A percentile compares a stretch with the other conserved stretches of the same genome.
phyloP scores from a whole-genome alignment of 2,797 vertebrate species.

The Argentina silus region DNA sequence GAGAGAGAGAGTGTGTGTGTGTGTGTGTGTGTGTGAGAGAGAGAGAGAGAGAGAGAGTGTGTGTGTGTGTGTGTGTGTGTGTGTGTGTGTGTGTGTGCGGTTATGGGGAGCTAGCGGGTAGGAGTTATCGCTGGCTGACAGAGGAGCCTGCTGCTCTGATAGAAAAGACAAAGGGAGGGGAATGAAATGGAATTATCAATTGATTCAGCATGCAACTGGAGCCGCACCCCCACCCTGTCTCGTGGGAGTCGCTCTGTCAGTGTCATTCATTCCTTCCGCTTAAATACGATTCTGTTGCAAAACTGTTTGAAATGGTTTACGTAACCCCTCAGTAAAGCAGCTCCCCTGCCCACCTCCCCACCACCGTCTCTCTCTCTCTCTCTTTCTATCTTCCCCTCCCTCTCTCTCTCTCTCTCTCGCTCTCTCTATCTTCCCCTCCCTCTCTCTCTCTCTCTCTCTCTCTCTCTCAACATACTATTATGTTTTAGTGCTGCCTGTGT shows the following conservation, averaged over 20 bases:
- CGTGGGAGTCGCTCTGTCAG: conserved; percentile 12
- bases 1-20: neutral
- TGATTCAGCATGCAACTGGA: conserved; percentile 24
- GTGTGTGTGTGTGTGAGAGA: neutral
- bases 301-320: conserved; percentile 23
- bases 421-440: neutral
- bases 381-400: neutral
- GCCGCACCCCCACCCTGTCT: neutral
- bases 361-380: neutral
- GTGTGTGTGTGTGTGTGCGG: neutral
- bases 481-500: too few species aligned
- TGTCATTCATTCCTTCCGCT: conserved; percentile 15
- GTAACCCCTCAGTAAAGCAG: conserved; percentile 14
- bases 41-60: neutral
- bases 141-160: conserved; percentile 62
- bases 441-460: neutral
- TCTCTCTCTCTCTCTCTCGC: conserved; percentile 1
- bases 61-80: neutral
- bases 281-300: conserved; percentile 23
- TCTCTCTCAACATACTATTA: neutral
- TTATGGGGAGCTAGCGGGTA: conserved; percentile 42
- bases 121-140: conserved; percentile 68
- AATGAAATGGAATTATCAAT: conserved; percentile 51
- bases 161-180: conserved; percentile 45
- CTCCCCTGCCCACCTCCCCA: neutral